Evolutionary conservation across 2,888 invertebrate species (phyloP).

Genomic region (Teinopalpus imperialis): DNA sequence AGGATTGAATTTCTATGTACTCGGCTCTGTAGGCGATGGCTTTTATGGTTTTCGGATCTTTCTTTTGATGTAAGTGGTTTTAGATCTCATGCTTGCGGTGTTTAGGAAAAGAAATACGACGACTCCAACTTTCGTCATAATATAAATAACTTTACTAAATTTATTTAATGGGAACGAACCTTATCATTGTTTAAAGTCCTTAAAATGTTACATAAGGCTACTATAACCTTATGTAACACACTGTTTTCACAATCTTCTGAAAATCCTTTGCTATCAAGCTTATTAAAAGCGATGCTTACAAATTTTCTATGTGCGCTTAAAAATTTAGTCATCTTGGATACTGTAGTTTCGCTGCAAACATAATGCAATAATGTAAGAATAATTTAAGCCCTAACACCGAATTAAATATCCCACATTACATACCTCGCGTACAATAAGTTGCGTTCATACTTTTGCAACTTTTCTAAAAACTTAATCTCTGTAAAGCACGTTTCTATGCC

Average conservation of each 20-base stretch:
- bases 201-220: constrained; percentile 79
- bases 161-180: too few relatives aligned
- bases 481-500: constrained; percentile 38
- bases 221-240: constrained; percentile 83
- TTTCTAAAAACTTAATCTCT: constrained; percentile 45
- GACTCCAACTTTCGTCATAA: too few relatives aligned
- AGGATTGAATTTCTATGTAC: too few relatives aligned
- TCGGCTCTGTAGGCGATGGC: too few relatives aligned
- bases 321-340: constrained; percentile 75
- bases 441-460: constrained; percentile 47
- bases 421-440: constrained; percentile 62
- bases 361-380: constrained; percentile 3
- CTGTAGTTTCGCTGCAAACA: constrained; percentile 71
- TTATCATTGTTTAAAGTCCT: constrained; percentile 67
- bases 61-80: too few relatives aligned
- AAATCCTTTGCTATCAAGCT: constrained; percentile 81
- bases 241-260: constrained; percentile 85
- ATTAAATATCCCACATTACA: constrained; percentile 2
- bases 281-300: constrained; percentile 74
- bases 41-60: too few relatives aligned
- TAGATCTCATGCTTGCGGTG: too few relatives aligned
- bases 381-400: background rate
- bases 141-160: too few relatives aligned
- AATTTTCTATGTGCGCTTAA: constrained; percentile 78
- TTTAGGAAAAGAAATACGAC: too few relatives aligned